A percentile compares a stretch with the other conserved stretches of the same genome.
Evolutionary conservation across 2,888 invertebrate species (phyloP).

Genomic region (Hanleya hanleyi): DNA sequence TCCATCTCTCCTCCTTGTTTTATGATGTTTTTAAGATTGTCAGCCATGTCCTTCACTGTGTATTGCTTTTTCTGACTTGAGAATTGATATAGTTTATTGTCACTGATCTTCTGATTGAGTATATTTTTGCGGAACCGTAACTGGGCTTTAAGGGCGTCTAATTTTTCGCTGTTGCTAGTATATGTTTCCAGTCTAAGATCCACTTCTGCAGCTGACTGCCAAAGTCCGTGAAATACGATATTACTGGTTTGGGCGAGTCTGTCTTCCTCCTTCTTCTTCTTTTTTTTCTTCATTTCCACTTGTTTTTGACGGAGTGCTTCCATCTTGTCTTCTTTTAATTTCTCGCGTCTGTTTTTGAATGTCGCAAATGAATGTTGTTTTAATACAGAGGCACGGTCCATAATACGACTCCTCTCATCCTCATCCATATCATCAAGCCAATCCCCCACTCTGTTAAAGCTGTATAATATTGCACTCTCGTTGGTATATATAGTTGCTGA

Average conservation of each 20-base stretch:
- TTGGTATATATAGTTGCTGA: neutral
- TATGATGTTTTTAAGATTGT: too few species aligned
- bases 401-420: too few species aligned
- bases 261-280: neutral
- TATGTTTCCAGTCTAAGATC: neutral
- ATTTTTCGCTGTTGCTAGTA: neutral
- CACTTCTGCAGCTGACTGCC: neutral
- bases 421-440: too few species aligned
- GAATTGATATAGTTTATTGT: too few species aligned
- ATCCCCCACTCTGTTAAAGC: neutral
- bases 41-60: too few species aligned
- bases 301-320: neutral
- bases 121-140: neutral
- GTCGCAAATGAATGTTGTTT: too few species aligned
- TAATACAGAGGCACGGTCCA: too few species aligned
- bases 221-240: neutral
- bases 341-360: neutral
- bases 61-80: too few species aligned
- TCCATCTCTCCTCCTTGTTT: too few species aligned
- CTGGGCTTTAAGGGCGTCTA: neutral
- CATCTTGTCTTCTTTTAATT: neutral
- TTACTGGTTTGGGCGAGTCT: neutral
- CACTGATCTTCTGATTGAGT: neutral
- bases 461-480: neutral
- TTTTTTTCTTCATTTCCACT: neutral